phyloP scores from a whole-genome alignment of 2,888 invertebrate genomes.

The Patella depressa region DNA sequence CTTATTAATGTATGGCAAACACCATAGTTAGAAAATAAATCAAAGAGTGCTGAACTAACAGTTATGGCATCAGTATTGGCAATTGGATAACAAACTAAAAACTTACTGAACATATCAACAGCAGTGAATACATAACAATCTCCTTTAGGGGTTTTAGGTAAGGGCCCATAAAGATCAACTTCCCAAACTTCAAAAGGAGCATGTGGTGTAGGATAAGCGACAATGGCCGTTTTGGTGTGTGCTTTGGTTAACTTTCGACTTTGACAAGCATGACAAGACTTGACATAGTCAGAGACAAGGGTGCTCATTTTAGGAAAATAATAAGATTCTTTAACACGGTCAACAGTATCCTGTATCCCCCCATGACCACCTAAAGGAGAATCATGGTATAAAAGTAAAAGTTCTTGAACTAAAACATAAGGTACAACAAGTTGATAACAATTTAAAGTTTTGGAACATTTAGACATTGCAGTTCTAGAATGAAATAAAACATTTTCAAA shows the following conservation, averaged over 20 bases:
- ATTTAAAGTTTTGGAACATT: conserved; percentile 22
- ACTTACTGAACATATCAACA: conserved; percentile 23
- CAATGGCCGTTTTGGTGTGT: conserved; percentile 20
- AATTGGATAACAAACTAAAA: conserved; percentile 17
- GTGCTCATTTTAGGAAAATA: conserved; percentile 23
- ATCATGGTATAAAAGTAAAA: conserved; percentile 27
- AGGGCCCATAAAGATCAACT: conserved; percentile 29
- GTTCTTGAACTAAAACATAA: conserved; percentile 20
- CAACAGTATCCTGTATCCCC: conserved; percentile 31
- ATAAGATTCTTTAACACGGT: conserved; percentile 25
- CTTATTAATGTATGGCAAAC: conserved; percentile 25
- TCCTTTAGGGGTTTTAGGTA: conserved; percentile 23
- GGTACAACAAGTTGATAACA: conserved; percentile 32
- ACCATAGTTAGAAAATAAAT: conserved; percentile 23
- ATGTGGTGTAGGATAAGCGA: conserved; percentile 23
- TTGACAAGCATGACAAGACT: conserved; percentile 28
- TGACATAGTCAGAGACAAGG: conserved; percentile 21
- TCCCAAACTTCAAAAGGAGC: conserved; percentile 25
- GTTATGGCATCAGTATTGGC: conserved; percentile 25
- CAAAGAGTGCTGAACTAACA: conserved; percentile 17
- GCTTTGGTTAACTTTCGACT: conserved; percentile 22
- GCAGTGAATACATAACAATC: conserved; percentile 25
- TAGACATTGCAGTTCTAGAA: conserved; percentile 21
- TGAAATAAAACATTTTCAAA: conserved; percentile 33
- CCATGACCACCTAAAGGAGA: conserved; percentile 28